Conservation (phyloP, 2,888 invertebrate genomes). For the Drosophila borealis region DNA sequence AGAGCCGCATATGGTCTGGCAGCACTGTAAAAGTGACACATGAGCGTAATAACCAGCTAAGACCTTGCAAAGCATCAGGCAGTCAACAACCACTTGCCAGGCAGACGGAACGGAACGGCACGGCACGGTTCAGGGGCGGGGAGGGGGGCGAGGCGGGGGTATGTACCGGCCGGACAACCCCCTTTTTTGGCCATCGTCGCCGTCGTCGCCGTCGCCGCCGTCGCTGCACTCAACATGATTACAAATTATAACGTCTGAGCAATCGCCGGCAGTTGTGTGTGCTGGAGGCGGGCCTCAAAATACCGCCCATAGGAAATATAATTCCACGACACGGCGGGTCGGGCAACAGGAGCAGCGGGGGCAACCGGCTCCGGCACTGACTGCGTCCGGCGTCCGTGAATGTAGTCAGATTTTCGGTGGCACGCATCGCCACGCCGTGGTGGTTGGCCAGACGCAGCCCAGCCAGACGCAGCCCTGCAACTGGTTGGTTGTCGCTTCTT, state of each 20-base stretch:
- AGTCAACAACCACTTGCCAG: slow-evolving; percentile 77
- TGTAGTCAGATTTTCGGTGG: slow-evolving; percentile 53
- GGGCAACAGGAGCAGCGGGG: not conserved
- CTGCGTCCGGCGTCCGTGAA: slow-evolving; percentile 22
- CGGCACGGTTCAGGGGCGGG: not conserved
- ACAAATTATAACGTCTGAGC: slow-evolving; percentile 80
- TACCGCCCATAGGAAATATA: slow-evolving; percentile 80
- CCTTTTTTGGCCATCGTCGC: slow-evolving; percentile 39
- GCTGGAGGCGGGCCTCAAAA: slow-evolving; percentile 67
- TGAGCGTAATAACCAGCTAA: slow-evolving; percentile 79
- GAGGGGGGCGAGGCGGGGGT: not conserved
- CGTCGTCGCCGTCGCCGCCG: slow-evolving; percentile 41
- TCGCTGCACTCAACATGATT: slow-evolving; percentile 75
- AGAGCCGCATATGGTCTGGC: slow-evolving; percentile 44
- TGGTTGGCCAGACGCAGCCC: slow-evolving; percentile 73
- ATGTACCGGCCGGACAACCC: slow-evolving; percentile 36
- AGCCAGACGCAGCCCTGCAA: slow-evolving; percentile 38
- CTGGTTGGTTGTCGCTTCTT: slow-evolving; percentile 60
- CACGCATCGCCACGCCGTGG: slow-evolving; percentile 66
- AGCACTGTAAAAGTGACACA: slow-evolving; percentile 72
- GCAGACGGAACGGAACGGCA: not conserved
- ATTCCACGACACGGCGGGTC: slow-evolving; percentile 59
- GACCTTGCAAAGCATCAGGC: slow-evolving; percentile 77
- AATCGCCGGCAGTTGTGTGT: slow-evolving; percentile 62
- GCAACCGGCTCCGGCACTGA: too few species aligned